phyloP scores from a whole-genome alignment of 2,797 vertebrate genomes.

The Pelodytes ibericus region DNA sequence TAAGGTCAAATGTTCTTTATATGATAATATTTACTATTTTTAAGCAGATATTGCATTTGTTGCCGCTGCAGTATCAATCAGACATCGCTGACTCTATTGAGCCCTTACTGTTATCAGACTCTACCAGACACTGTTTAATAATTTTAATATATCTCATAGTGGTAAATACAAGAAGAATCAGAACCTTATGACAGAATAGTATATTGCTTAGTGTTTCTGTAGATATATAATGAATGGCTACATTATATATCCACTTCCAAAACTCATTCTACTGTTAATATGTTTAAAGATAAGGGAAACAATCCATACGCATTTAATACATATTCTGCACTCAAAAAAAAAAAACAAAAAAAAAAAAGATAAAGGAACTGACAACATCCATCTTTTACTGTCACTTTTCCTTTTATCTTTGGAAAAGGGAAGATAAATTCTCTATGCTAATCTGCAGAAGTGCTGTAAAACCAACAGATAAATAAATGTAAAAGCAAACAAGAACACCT shows the following conservation, averaged over 20 bases:
- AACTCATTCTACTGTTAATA: conserved; percentile 53
- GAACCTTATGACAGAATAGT: conserved; percentile 46
- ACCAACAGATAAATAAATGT: conserved; percentile 43
- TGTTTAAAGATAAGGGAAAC: conserved; percentile 53
- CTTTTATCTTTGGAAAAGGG: conserved; percentile 43
- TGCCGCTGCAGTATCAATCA: conserved; percentile 17
- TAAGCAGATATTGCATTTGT: conserved; percentile 3
- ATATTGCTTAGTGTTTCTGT: conserved; percentile 26
- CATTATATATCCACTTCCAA: conserved; percentile 32
- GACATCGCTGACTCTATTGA: conserved; percentile 4
- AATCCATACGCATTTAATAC: conserved; percentile 55
- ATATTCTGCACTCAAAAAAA: conserved; percentile 50
- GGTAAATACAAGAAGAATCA: conserved; percentile 48
- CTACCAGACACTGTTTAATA: conserved; percentile 39
- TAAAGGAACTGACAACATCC: conserved; percentile 56
- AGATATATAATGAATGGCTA: conserved; percentile 46
- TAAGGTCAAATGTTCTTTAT: conserved; percentile 43
- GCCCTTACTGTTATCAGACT: conserved; percentile 30
- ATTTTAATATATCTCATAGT: conserved; percentile 37
- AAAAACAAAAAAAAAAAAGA: conserved; percentile 51
- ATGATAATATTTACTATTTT: conserved; percentile 26
- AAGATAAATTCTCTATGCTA: conserved; percentile 54
- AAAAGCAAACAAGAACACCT: neutral
- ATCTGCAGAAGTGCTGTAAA: conserved; percentile 42
- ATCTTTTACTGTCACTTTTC: conserved; percentile 47